These are phyloP conservation scores for Galemys pyrenaicus DNA, from an alignment of 2,113 vertebrate genomes.

Conservation along the genomic window DNA sequence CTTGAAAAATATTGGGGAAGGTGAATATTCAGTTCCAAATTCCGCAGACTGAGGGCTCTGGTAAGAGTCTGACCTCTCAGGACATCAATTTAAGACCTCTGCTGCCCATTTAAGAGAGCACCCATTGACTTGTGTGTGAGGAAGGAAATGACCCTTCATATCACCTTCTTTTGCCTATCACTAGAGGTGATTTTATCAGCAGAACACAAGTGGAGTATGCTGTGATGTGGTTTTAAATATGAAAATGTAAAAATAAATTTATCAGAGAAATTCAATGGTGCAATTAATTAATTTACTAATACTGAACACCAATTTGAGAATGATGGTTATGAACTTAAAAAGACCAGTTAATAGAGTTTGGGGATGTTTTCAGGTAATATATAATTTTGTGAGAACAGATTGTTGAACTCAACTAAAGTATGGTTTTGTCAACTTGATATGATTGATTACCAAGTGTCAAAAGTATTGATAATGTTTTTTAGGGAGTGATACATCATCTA, in stretches of 20 bases:
- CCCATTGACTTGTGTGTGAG: accelerated
- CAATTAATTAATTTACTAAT: not conserved
- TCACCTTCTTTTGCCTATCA: too few relatives aligned
- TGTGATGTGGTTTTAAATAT: not conserved
- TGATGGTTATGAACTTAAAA: not conserved
- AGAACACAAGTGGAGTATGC: not conserved
- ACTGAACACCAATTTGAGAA: not conserved
- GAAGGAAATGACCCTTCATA: not conserved
- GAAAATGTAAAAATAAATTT: not conserved
- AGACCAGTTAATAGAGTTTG: not conserved
- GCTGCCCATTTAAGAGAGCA: not conserved
- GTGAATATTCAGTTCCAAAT: not conserved
- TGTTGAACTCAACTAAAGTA: not conserved
- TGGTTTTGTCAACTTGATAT: not conserved
- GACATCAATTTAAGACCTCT: not conserved
- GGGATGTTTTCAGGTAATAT: not conserved
- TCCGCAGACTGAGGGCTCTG: not conserved
- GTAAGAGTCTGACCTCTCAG: not conserved
- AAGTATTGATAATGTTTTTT: not conserved
- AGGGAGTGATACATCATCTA: not conserved
- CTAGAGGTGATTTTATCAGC: not conserved
- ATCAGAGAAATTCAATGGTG: not conserved
- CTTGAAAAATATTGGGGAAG: not conserved
- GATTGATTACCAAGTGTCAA: not conserved
- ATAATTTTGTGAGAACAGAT: not conserved